phyloP scores from a whole-genome alignment of 2,797 vertebrate species.

The Coranthus polyacanthus region DNA sequence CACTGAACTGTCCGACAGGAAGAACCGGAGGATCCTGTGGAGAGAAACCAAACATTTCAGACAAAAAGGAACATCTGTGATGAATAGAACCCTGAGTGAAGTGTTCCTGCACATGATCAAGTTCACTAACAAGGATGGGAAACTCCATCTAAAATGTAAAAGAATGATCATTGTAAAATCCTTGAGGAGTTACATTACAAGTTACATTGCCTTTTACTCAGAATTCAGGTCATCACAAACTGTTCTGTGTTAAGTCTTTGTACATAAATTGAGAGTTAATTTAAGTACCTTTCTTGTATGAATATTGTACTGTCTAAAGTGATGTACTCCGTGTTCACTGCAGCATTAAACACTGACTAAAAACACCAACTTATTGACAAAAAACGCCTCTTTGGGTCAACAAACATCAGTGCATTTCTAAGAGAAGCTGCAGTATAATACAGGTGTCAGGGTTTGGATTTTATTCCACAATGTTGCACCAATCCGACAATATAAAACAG shows the following conservation, averaged over 20 bases:
- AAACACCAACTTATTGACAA: not conserved
- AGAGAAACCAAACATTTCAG: slow-evolving; percentile 12
- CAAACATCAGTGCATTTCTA: slow-evolving; percentile 1
- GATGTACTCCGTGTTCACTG: not conserved
- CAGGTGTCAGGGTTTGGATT: not conserved
- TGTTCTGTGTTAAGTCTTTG: no score
- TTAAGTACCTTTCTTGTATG: slow-evolving; percentile 12
- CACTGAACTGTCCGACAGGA: slow-evolving; percentile 95
- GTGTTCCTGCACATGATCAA: not conserved
- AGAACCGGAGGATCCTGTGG: slow-evolving; percentile 95
- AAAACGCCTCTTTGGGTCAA: slow-evolving; percentile 1
- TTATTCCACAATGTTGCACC: not conserved
- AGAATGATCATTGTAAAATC: no score
- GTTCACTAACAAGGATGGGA: no score
- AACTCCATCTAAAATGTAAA: no score
- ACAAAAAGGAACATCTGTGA: no score
- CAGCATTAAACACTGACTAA: not conserved
- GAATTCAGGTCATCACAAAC: no score
- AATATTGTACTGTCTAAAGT: no score
- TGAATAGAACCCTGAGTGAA: no score
- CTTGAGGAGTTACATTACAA: no score
- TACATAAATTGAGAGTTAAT: not conserved
- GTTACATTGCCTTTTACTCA: no score
- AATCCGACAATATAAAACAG: not conserved
- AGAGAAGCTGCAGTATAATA: not conserved